A percentile compares a stretch with the other conserved stretches of the same genome.
These are phyloP conservation scores for Meloidogyne floridensis DNA, from an alignment of 1,140 invertebrate genomes.

Conservation along the genomic window DNA sequence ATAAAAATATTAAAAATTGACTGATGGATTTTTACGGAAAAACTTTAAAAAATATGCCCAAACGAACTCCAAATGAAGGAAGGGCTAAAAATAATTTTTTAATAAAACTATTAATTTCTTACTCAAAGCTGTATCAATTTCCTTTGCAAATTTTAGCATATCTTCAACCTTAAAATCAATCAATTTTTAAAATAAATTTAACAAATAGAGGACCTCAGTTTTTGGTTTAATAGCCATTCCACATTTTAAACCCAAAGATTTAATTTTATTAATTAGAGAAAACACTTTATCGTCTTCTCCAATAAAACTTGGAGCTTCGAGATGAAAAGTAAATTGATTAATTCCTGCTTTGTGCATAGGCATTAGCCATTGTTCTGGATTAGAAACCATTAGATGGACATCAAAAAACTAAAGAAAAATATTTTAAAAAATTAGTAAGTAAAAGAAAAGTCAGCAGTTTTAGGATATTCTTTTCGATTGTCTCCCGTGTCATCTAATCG, in stretches of 20 bases:
- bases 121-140: constrained; percentile 57
- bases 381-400: constrained; percentile 96
- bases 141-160: constrained; percentile 46
- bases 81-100: too few species aligned
- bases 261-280: constrained; percentile 80
- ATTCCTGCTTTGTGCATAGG: constrained; percentile 79
- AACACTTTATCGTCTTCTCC: constrained; percentile 53
- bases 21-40: too few species aligned
- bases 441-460: too few species aligned
- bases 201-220: constrained; percentile 76
- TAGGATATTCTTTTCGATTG: too few species aligned
- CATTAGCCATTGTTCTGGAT: constrained; percentile 60
- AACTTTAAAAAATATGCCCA: too few species aligned
- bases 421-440: neutral
- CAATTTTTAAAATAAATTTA: neutral
- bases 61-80: too few species aligned
- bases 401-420: constrained; percentile 77
- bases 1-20: too few species aligned
- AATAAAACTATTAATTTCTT: constrained; percentile 30
- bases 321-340: constrained; percentile 85
- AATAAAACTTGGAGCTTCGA: constrained; percentile 85
- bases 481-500: too few species aligned
- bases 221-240: constrained; percentile 88
- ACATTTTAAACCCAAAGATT: constrained; percentile 91
- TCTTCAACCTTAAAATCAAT: constrained; percentile 35